Conservation (phyloP, 2,797 vertebrate genomes). For the Enteromius trimaculatus region DNA sequence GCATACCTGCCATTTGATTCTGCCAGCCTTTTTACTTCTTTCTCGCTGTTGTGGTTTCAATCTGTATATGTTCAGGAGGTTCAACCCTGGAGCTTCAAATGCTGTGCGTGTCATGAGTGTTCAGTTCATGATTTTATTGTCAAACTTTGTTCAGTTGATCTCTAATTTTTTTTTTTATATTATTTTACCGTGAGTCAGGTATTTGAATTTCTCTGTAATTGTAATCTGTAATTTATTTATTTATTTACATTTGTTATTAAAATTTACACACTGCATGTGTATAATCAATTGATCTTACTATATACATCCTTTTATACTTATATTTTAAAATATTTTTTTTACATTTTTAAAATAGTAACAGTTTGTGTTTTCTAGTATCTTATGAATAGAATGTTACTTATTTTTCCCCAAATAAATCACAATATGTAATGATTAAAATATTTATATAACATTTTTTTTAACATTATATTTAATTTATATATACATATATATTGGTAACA, state of each 20-base stretch:
- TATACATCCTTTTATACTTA: background rate
- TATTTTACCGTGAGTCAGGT: too few relatives aligned
- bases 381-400: background rate
- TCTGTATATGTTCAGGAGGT: constrained; percentile 44
- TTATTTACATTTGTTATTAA: background rate
- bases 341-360: background rate
- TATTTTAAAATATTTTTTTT: background rate
- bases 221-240: background rate
- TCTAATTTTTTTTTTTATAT: background rate
- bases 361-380: background rate
- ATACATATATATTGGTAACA: too few relatives aligned
- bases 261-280: background rate
- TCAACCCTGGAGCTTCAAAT: background rate
- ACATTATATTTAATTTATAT: too few relatives aligned
- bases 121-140: background rate
- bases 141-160: background rate
- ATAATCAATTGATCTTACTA: background rate
- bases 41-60: constrained; percentile 52
- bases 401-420: background rate
- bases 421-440: background rate
- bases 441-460: too few relatives aligned
- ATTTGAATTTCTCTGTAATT: too few relatives aligned
- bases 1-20: constrained; percentile 42
- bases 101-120: background rate
- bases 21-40: constrained; percentile 18